Conservation (phyloP, 2,888 invertebrate species). For the Tigriopus californicus region DNA sequence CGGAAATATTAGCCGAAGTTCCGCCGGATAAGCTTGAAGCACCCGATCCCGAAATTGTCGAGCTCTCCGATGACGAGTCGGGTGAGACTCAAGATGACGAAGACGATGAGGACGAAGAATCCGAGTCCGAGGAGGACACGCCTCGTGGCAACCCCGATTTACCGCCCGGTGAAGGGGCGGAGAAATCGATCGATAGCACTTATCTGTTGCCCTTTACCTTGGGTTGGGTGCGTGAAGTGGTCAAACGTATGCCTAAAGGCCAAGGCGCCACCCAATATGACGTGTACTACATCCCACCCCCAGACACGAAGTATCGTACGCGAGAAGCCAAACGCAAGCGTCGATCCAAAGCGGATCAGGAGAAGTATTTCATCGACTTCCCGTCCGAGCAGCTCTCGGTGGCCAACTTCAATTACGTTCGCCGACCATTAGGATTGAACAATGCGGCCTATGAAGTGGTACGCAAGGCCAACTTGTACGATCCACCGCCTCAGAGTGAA, state of each 20-base stretch:
- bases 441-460: constrained; percentile 15
- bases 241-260: neutral
- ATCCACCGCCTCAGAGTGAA: no score
- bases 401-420: constrained; percentile 10
- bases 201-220: neutral
- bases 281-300: constrained; percentile 6
- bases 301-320: neutral
- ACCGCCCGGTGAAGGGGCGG: neutral
- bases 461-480: neutral
- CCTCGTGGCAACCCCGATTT: neutral
- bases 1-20: neutral
- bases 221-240: constrained; percentile 6
- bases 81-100: neutral
- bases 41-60: neutral
- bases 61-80: neutral
- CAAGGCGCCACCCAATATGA: neutral
- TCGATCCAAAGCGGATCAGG: neutral
- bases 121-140: neutral
- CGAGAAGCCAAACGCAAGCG: constrained; percentile 3
- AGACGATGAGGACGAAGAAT: neutral
- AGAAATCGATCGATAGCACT: neutral
- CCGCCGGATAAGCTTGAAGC: neutral
- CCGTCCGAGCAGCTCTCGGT: neutral
- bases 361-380: constrained; percentile 9
- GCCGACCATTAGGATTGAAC: constrained; percentile 6